Percentiles rank a stretch among this genome's conserved stretches.
These are phyloP conservation scores for Rhynchomys soricoides DNA, from an alignment of 2,113 vertebrate species.

Conservation along the genomic window DNA sequence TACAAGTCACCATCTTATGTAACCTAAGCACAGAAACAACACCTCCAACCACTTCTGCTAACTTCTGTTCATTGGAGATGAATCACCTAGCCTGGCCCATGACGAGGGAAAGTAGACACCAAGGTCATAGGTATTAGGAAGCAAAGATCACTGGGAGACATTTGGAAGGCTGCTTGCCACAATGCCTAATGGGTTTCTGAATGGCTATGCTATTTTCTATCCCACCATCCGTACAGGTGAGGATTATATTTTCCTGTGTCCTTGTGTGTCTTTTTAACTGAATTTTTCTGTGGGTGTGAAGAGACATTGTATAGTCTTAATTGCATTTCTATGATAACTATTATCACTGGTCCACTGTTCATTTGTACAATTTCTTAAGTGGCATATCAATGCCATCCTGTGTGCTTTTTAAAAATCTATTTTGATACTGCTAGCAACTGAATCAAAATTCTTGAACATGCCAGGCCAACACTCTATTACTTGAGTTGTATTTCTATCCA, in stretches of 20 bases:
- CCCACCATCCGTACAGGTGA: not conserved
- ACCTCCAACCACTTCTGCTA: not conserved
- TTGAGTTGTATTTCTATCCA: not conserved
- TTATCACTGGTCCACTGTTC: not conserved
- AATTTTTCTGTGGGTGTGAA: not conserved
- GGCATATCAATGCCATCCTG: slow-evolving; percentile 44
- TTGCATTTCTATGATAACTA: slow-evolving; percentile 22
- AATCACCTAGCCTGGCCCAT: not conserved
- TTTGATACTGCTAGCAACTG: not conserved
- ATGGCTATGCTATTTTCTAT: not conserved
- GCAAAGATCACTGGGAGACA: not conserved
- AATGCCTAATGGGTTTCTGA: not conserved
- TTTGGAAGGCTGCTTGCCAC: not conserved
- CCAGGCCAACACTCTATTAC: not conserved
- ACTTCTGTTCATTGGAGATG: not conserved
- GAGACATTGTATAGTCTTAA: slow-evolving; percentile 1
- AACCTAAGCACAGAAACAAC: not conserved
- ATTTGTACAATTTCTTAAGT: slow-evolving; percentile 49
- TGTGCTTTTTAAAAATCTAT: not conserved
- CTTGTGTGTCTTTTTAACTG: slow-evolving; percentile 34
- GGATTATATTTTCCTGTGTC: not conserved
- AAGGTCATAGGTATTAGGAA: not conserved
- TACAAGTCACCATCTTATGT: not conserved
- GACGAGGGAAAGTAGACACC: not conserved
- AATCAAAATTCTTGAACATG: too few relatives aligned